Evolutionary conservation across 2,113 vertebrate genomes (phyloP), one percentile per base, ranked within the genome.

Genomic region (Pangasianodon gigas): DNA sequence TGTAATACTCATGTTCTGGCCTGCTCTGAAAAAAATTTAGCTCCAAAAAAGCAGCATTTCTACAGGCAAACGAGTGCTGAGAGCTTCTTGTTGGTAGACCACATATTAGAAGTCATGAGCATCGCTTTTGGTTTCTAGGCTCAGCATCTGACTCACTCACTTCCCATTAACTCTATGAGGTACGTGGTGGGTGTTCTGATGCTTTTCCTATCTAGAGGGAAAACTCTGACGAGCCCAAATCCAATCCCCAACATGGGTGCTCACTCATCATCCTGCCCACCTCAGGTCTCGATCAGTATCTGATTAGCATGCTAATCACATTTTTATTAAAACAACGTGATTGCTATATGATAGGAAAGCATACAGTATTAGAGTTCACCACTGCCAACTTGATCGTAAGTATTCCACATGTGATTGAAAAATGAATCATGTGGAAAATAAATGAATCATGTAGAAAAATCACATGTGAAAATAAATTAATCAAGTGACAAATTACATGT

Each of bases 61-160:
- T 62, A 62, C 56, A 62, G 82, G 21, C 56, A 62, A 46, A 29
- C 56, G 14, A 84, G 37, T 62, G 82, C 82, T 62, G 56, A 37
- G 52, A 37, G 56, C 67, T 56, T 86, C 60, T 85, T 67, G 60
- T 54, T 54, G 48, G 29, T 32, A 19, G 51, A 81, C 51, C 79
- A 54, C 79, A 54, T 32, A 21, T 82, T 32, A 82, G 26, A 54
- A 54, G 82, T 44, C 82, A 62, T 54, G 82, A 84, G 82, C 58
- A 84, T 84, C 56, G 14, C 56, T 41, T 2, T 37, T 37, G 81
- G 81, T 58, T 67, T 69, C 24, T 62, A 51, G 62, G 48, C 65
- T 80, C 7, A 48, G 16, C 44, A 9, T 80, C 87, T 51, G 75
- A 88, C 16, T 80, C 74, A 56, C 32, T 75, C 5, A 0, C 11